Conservation (phyloP, 2,113 vertebrate species). For the Platichthys stellatus region DNA sequence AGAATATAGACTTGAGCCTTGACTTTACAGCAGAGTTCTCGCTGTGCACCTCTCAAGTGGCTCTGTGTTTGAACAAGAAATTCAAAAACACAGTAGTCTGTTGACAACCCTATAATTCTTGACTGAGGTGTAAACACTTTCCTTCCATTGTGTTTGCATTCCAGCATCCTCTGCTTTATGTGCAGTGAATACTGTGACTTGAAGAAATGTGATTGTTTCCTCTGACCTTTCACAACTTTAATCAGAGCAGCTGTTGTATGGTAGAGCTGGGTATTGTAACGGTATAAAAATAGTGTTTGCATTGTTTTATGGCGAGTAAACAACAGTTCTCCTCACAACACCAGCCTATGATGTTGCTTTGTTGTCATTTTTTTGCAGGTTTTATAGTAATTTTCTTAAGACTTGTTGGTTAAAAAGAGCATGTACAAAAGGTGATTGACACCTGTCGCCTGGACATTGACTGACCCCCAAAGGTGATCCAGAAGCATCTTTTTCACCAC, state of each 20-base stretch:
- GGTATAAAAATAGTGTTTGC: slow-evolving; percentile 5
- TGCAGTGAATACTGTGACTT: not conserved
- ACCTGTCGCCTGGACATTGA: too few relatives aligned
- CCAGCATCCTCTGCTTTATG: too few relatives aligned
- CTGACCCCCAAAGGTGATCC: too few relatives aligned
- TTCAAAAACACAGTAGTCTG: not conserved
- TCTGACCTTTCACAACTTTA: slow-evolving; percentile 12
- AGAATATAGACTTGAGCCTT: not conserved
- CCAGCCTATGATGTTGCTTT: not conserved
- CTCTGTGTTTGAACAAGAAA: not conserved
- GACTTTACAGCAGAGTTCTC: not conserved
- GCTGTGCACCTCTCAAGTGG: not conserved
- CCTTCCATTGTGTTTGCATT: not conserved
- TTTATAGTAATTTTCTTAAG: too few relatives aligned
- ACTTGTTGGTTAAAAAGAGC: too few relatives aligned
- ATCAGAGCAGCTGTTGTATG: slow-evolving; percentile 14
- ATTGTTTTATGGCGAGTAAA: not conserved
- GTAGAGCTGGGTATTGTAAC: not conserved
- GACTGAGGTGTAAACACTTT: not conserved
- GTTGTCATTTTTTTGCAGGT: not conserved
- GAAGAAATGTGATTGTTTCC: not conserved
- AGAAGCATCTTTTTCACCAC: too few relatives aligned
- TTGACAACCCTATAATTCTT: not conserved
- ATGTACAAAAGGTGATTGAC: too few relatives aligned
- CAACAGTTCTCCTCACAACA: not conserved